These are phyloP conservation scores for Drosophila orosa DNA, from an alignment of 1,140 invertebrate species.

Conservation along the genomic window DNA sequence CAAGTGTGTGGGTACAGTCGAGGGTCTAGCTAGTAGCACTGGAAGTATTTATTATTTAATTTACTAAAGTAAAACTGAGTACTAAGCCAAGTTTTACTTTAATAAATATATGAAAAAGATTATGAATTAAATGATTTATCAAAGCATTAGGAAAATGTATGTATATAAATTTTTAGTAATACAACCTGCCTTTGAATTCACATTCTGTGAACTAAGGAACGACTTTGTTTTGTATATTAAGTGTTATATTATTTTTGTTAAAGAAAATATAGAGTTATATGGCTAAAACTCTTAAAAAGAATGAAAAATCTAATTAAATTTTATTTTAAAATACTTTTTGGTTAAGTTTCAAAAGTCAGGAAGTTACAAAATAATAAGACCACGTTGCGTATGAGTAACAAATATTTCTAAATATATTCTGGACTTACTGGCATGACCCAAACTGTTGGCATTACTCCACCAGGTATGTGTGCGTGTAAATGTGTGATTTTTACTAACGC, in stretches of 20 bases:
- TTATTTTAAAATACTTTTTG: too few relatives aligned
- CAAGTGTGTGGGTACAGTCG: conserved; percentile 1
- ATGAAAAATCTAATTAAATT: too few relatives aligned
- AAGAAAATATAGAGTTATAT: too few relatives aligned
- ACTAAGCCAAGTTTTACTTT: too few relatives aligned
- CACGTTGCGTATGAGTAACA: too few relatives aligned
- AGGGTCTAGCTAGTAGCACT: conserved; percentile 19
- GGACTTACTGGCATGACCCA: background rate
- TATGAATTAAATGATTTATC: background rate
- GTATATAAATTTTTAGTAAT: background rate
- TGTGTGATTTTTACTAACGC: conserved; percentile 36
- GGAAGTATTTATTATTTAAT: background rate
- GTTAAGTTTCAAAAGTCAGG: too few relatives aligned
- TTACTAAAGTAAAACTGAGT: too few relatives aligned
- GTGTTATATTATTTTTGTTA: too few relatives aligned
- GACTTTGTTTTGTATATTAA: too few relatives aligned
- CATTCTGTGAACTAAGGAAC: background rate
- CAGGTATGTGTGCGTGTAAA: conserved; percentile 27
- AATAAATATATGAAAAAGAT: background rate
- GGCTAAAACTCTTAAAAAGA: too few relatives aligned
- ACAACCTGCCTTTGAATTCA: too few relatives aligned
- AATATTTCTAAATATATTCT: background rate
- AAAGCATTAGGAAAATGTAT: background rate
- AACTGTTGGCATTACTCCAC: conserved; percentile 14
- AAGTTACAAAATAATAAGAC: too few relatives aligned